Base-by-base conservation (phyloP, 2,888 invertebrate species). In the Cerastis rubricosa region DNA sequence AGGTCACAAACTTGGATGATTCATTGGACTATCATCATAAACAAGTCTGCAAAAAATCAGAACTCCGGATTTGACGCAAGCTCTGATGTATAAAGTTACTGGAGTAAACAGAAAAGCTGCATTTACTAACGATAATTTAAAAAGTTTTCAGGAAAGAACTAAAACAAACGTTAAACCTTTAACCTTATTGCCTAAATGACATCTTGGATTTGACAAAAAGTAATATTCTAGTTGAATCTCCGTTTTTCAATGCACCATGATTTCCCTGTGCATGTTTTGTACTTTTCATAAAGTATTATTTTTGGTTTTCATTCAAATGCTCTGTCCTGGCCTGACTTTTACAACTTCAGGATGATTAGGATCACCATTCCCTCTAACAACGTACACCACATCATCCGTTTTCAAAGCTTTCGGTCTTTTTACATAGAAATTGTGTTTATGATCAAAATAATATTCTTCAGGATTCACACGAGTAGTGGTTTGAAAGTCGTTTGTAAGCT, bases 301-400 rank as follows among this genome's bases (percentile, higher is more conserved):
- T 72, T 78, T 74, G 22, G 47, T 66, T 79, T 85, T 83, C 68
- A 76, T 85, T 83, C 67, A 78, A 22, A 88, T 68, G 9, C 78
- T 85, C 70, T 95, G 90, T 59, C 95, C 96, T 11, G 94, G 94
- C 82, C 88, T 92, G n/a, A 96, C 78, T 87, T 92, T 94, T 2
- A 96, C 89, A 70, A 96, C 89, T 92, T 97, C 97, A 17, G 97
- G 97, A 78, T 93, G 90, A 84, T 93, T 95, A 0, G 96, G 96
- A 86, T 97, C 97, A 0, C 96, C 95, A 79, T 97, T 94, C 0
- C 96, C 97, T 89, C 97, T 94, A 0, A 97, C 93, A 51, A 97
- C 90, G 67, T 97, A 97, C n/a, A 97, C 92, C 3, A 94, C 94
- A 74, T 90, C 40, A 19, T 88, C 92, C 72, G 90, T 90, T 63